Evolutionary conservation across 2,888 invertebrate genomes (phyloP).

Genomic region (Tachina fera): DNA sequence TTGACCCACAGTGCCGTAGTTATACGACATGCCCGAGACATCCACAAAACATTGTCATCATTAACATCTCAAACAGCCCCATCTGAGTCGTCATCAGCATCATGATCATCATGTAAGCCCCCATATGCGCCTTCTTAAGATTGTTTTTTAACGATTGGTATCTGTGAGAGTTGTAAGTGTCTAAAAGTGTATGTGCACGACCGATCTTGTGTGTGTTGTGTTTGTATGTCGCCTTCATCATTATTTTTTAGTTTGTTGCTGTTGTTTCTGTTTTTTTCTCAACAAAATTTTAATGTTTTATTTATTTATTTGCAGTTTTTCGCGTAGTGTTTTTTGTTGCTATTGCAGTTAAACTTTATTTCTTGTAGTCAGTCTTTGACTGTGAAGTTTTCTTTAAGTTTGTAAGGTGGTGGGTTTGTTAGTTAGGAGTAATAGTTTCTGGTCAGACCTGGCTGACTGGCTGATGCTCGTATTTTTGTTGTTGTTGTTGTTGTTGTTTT

Average conservation of each 20-base stretch:
- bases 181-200: slow-evolving; percentile 39
- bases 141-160: slow-evolving; percentile 57
- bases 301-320: slow-evolving; percentile 45
- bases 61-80: slow-evolving; percentile 43
- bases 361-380: slow-evolving; percentile 46
- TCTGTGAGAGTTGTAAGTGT: slow-evolving; percentile 62
- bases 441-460: slow-evolving; percentile 3
- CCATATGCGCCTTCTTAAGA: slow-evolving; percentile 64
- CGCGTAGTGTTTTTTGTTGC: slow-evolving; percentile 41
- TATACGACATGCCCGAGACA: slow-evolving; percentile 29
- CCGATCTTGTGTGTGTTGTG: slow-evolving; percentile 37
- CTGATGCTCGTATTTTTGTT: slow-evolving; percentile 13
- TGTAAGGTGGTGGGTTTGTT: slow-evolving; percentile 52
- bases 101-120: slow-evolving; percentile 65
- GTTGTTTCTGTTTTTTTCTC: slow-evolving; percentile 3
- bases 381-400: slow-evolving; percentile 49
- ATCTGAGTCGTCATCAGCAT: slow-evolving; percentile 44
- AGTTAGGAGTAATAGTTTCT: slow-evolving; percentile 60
- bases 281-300: slow-evolving; percentile 30
- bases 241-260: slow-evolving; percentile 47
- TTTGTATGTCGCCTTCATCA: slow-evolving; percentile 57
- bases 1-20: slow-evolving; percentile 21
- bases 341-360: slow-evolving; percentile 24
- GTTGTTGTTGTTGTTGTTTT: slow-evolving; percentile 15
- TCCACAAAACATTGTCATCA: slow-evolving; percentile 46